These are phyloP conservation scores for Platorchestia sp. DNA, from an alignment of 1,140 invertebrate species.

Conservation along the genomic window DNA sequence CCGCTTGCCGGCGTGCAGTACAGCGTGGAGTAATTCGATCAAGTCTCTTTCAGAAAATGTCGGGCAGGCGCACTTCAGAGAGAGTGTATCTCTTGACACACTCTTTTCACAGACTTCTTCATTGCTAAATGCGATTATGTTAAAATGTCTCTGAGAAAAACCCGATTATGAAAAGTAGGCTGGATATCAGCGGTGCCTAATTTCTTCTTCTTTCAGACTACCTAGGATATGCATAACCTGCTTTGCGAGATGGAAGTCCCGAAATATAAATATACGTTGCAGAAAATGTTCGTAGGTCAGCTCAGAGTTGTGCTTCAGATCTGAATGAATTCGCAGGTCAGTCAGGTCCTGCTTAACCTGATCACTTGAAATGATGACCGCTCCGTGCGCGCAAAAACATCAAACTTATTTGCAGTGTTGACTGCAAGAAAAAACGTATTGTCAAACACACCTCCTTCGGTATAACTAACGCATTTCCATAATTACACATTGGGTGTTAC, in stretches of 20 bases:
- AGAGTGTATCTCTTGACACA: conserved; percentile 39
- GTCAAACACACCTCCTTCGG: no score
- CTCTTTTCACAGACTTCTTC: conserved; percentile 51
- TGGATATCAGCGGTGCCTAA: conserved; percentile 52
- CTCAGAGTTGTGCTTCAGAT: no score
- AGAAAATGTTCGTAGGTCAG: not conserved
- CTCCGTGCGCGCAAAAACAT: no score
- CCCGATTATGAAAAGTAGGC: conserved; percentile 66
- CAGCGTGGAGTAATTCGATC: not conserved
- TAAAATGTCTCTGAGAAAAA: conserved; percentile 61
- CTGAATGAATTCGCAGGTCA: not conserved
- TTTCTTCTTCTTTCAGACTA: conserved; percentile 39
- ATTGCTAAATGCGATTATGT: conserved; percentile 64
- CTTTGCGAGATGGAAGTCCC: not conserved
- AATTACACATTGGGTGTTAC: no score
- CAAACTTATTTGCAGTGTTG: no score
- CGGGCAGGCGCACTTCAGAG: not conserved
- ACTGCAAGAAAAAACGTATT: no score
- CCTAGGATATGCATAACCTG: conserved; percentile 33
- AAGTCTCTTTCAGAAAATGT: conserved; percentile 28
- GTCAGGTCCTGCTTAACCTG: not conserved
- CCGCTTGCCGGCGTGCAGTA: not conserved
- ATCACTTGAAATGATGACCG: not conserved
- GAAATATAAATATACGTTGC: conserved; percentile 35
- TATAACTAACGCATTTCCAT: no score